Evolutionary conservation across 2,888 invertebrate species (phyloP).

Genomic region (Dendrolimus pini): DNA sequence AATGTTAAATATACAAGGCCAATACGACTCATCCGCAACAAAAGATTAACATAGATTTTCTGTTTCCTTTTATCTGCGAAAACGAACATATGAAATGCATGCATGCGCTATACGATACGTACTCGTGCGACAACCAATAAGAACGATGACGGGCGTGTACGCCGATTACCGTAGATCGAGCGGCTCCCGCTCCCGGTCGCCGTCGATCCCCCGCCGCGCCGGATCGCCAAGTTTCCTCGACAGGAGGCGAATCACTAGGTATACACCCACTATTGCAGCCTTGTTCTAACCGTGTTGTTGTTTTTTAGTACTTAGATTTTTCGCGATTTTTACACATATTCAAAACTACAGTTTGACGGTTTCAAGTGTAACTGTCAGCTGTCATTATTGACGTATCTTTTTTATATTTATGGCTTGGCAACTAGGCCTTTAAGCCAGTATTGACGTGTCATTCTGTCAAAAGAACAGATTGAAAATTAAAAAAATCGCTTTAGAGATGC

Average conservation of each 20-base stretch:
- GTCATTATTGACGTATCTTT: too few species aligned
- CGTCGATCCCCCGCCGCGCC: conserved; percentile 93
- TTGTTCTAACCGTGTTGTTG: not conserved
- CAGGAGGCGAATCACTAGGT: conserved; percentile 96
- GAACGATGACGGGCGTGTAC: conserved; percentile 74
- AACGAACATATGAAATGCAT: conserved; percentile 12
- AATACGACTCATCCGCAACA: too few species aligned
- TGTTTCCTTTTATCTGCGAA: conserved; percentile 5
- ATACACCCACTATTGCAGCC: conserved; percentile 26
- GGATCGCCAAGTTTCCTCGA: conserved; percentile 97
- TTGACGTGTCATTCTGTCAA: too few species aligned
- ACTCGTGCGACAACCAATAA: conserved; percentile 25
- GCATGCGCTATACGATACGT: conserved; percentile 20
- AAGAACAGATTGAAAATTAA: too few species aligned
- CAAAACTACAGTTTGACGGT: too few species aligned
- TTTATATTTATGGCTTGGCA: too few species aligned
- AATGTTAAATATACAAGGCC: too few species aligned
- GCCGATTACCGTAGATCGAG: conserved; percentile 72
- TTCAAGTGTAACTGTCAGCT: too few species aligned
- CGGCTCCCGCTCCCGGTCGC: conserved; percentile 80
- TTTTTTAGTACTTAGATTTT: too few species aligned
- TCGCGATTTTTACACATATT: too few species aligned
- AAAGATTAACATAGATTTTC: not conserved
- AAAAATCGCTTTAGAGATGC: too few species aligned
- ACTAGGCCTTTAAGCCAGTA: too few species aligned